Percentiles rank a stretch among this genome's conserved stretches.
These are phyloP conservation scores for Lepetodrilus schrolli DNA, from an alignment of 2,888 invertebrate genomes.

Conservation along the genomic window DNA sequence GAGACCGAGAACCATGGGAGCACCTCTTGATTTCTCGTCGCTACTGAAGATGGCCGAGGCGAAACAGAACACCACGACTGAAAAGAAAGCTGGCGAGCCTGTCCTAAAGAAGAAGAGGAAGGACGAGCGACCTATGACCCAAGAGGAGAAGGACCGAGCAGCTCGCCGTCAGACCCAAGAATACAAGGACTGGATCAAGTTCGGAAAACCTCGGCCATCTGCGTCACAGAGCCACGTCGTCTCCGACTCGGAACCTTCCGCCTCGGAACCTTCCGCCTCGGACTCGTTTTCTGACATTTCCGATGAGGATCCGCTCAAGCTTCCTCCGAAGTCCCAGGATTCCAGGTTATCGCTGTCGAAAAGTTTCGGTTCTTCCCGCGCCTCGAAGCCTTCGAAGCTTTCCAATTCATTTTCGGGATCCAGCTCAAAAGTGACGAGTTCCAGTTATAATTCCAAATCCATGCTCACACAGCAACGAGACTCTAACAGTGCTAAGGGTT, in stretches of 20 bases:
- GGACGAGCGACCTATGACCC: conserved; percentile 56
- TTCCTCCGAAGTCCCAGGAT: not conserved
- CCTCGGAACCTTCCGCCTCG: too few species aligned
- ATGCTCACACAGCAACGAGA: too few species aligned
- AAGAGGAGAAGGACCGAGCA: conserved; percentile 57
- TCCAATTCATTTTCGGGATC: conserved; percentile 9
- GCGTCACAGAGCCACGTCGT: not conserved
- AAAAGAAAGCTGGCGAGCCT: conserved; percentile 29
- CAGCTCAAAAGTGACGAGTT: not conserved
- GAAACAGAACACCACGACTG: conserved; percentile 40
- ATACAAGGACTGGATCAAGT: conserved; percentile 49
- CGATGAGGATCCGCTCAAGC: not conserved
- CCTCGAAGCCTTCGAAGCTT: not conserved
- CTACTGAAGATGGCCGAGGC: conserved; percentile 53
- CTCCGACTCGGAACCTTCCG: not conserved
- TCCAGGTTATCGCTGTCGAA: not conserved
- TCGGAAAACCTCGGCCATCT: conserved; percentile 34
- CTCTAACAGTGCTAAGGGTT: too few species aligned
- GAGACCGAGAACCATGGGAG: conserved; percentile 23
- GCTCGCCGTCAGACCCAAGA: conserved; percentile 43
- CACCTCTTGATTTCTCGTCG: conserved; percentile 54
- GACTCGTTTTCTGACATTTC: not conserved
- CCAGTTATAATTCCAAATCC: too few species aligned
- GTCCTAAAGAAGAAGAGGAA: conserved; percentile 32
- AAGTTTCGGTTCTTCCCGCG: not conserved